Base-by-base conservation (phyloP, 2,888 invertebrate species). In the Agrilus cyanescens region DNA sequence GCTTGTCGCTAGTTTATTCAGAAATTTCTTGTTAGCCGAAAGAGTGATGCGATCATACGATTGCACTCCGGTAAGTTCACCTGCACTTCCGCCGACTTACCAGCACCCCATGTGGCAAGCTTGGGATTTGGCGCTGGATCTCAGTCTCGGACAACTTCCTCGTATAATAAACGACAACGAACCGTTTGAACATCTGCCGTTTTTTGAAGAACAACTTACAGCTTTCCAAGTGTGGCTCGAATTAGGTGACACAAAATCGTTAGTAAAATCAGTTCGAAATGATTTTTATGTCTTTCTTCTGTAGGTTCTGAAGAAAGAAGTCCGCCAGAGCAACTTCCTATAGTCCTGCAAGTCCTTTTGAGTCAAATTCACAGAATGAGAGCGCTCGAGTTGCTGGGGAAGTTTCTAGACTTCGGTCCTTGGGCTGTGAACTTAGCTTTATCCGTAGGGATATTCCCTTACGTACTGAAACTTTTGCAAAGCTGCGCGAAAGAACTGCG, bases 361-460 rank as follows among this genome's bases (percentile, higher is more conserved):
- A 78, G 78, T 65, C 78, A 81, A 64, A 80, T 89, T 53, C 97
- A 99, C 71, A 80, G 98, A 46, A 75, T 96, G 59, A 75, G 94
- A 54, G 98, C 98, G 13, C 72, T 99, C 54, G 95, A 97, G 62
- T 73, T 97, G 49, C 73, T 99, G 36, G 93, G 94, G 41, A 78
- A 81, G 42, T 98, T 96, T 70, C 74, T 99, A 46, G 94, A 98
- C 67, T 76, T 97, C 47, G 98, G 98, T 34, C 83, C 86, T 1
- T 88, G 88, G 88, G 96, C 97, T 12, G 97, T 97, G 35, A 90
- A 90, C 67, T 74, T 94, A 52, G 95, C 96, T 40, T 75, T 99
- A 16, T 88, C 88, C 41, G 98, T 98, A 36, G 97, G 98, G 53
- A 97, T 98, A 62, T 98, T 97, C 68, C 98, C 98, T 0, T 98